Conservation (phyloP, 2,888 invertebrate genomes). For the Steinernema carpocapsae region DNA sequence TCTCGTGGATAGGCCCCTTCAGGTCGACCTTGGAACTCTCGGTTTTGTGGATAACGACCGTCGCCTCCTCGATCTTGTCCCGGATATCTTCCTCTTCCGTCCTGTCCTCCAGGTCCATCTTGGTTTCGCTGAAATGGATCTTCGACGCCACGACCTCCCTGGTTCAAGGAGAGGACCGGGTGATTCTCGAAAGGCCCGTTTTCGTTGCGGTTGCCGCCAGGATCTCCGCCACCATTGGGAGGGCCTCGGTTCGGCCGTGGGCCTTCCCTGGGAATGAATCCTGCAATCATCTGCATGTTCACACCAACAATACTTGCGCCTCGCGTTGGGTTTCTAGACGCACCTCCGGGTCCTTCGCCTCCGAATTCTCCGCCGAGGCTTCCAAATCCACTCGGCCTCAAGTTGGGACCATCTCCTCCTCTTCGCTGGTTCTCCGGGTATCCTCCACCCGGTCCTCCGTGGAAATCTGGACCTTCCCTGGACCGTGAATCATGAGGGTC, state of each 20-base stretch:
- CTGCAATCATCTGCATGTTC: slow-evolving; percentile 56
- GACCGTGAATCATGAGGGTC: background rate
- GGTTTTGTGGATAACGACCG: background rate
- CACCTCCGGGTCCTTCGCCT: slow-evolving; percentile 64
- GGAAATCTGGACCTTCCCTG: background rate
- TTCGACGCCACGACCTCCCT: background rate
- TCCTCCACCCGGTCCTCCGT: background rate
- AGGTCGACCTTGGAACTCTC: background rate
- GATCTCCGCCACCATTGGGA: background rate
- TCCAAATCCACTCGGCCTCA: slow-evolving; percentile 72
- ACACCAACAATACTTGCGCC: slow-evolving; percentile 51
- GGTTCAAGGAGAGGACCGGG: background rate
- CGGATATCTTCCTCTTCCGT: no score
- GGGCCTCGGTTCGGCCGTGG: slow-evolving; percentile 4
- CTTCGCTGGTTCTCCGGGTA: slow-evolving; percentile 73
- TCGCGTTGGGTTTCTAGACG: slow-evolving; percentile 67
- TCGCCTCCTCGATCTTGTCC: background rate
- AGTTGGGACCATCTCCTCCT: slow-evolving; percentile 81
- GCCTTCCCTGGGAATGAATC: slow-evolving; percentile 35
- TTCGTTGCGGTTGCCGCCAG: background rate
- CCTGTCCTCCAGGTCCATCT: background rate
- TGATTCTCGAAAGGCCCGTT: background rate
- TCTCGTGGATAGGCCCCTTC: background rate
- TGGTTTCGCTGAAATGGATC: background rate
- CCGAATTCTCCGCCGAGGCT: slow-evolving; percentile 33